Base-by-base conservation (phyloP, 2,888 invertebrate genomes). In the Acleris cristana region DNA sequence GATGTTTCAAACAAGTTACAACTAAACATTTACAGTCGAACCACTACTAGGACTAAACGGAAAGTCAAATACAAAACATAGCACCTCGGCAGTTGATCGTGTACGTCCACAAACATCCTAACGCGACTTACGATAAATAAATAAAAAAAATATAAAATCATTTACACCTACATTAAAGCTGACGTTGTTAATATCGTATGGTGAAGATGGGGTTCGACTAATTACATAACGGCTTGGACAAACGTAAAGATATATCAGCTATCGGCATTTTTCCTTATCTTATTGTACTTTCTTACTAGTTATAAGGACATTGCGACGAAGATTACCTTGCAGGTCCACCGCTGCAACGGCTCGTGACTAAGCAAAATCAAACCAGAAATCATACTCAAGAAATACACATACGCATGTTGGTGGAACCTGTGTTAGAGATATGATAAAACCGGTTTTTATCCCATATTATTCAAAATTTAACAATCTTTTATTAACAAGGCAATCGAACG, bases 91-190 rank as follows among this genome's bases (percentile, higher is more conserved):
- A 49, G 40, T 58, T 60, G 19, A 44, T 66, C 30, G 52, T 61
- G 52, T 61, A 54, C 58, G n/a, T 34, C 26, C n/a, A 34, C 52
- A 54, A 23, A 55, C 55, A 61, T 55, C n/a, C 23, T 16, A 26
- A 7, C 12, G 19, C 2, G 23, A 67, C 73, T 83, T 83, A 80
- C 69, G 56, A 82, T 88, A 88, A 81, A 79, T 87, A 89, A 80
- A 88, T 88, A 87, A 87, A 87, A 87, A 87, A 82, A 85, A 83
- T 84, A 84, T 76, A 75, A 85, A 86, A 80, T 74, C 71, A 82
- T 80, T 81, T 84, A 86, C 75, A 81, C 71, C 86, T 87, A 89
- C 73, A 77, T 88, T 89, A 89, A 89, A 89, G 89, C 89, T 88
- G 84, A 79, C 78, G 79, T 77, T 78, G 78, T 81, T 81, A 84